Base-by-base conservation (phyloP, 2,888 invertebrate genomes). In the Chalcis sispes region DNA sequence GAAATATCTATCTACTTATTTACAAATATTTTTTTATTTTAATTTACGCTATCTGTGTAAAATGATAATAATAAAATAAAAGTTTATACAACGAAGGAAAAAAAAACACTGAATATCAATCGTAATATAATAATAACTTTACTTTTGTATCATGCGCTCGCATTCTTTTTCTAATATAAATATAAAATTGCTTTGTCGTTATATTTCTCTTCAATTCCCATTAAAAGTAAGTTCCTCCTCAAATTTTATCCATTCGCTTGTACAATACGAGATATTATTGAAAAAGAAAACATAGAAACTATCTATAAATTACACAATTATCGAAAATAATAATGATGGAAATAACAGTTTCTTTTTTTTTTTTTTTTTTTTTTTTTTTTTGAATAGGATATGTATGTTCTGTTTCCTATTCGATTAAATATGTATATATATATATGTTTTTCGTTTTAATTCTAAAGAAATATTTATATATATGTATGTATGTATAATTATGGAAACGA, bases 61-160 rank as follows among this genome's bases (percentile, higher is more conserved):
- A 71, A 18, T 59, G 52, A 69, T 52, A n/a, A 72, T 72, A 64
- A 69, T 72, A 77, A 77, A 77, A 72, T 77, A 69, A 69, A 72
- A 52, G 46, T 77, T 62, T 67, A 27, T 58, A n/a, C 69, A 72
- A 65, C 32, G 25, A 64, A 69, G 40, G n/a, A n/a, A n/a, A n/a
- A n/a, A n/a, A n/a, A n/a, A n/a, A 64, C 48, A 50, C 29, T 69
- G 62, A 72, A 67, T 25, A 15, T 56, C 64, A 50, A 46, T 5
- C 50, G 58, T 62, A 67, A 72, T 72, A 65, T 46, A 50, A 62
- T 36, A n/a, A 54, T 50, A 18, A 25, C 58, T 48, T 32, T 23
- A 59, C 48, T 54, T 40, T 42, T 42, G 2, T 56, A 32, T 32
- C 3, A 18, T 54, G 13, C n/a, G n/a, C n/a, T n/a, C n/a, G n/a